Conservation (phyloP, 2,888 invertebrate species). For the Pediacus dermestoides region DNA sequence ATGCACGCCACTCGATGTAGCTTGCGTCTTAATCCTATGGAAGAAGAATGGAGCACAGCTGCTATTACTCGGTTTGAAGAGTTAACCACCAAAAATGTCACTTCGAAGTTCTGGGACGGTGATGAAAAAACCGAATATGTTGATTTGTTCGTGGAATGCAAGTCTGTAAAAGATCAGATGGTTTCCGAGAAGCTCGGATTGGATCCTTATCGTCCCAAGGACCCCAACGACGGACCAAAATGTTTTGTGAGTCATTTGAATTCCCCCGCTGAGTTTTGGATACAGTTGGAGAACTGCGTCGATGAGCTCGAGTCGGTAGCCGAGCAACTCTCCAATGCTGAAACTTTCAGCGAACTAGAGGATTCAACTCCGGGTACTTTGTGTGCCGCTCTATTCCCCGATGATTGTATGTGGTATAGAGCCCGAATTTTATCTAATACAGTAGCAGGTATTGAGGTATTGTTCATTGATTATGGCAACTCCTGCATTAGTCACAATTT, state of each 20-base stretch:
- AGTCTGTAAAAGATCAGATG: conserved; percentile 60
- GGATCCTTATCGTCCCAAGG: neutral
- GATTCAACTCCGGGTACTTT: conserved; percentile 59
- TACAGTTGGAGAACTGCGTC: conserved; percentile 64
- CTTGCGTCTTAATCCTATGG: conserved; percentile 63
- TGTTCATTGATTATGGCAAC: conserved; percentile 70
- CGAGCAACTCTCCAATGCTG: conserved; percentile 53
- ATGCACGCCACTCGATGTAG: conserved; percentile 62
- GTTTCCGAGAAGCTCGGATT: conserved; percentile 59
- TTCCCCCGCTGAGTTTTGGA: conserved; percentile 69
- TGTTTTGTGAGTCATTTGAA: conserved; percentile 67
- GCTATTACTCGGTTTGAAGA: conserved; percentile 56
- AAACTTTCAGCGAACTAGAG: conserved; percentile 52
- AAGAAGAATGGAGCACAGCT: conserved; percentile 63
- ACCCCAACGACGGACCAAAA: conserved; percentile 52
- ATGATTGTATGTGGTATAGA: conserved; percentile 66
- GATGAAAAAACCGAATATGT: conserved; percentile 63
- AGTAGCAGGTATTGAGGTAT: conserved; percentile 56
- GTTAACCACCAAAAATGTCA: conserved; percentile 30
- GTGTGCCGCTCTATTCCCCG: conserved; percentile 64
- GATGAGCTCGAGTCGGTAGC: conserved; percentile 60
- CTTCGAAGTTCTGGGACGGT: conserved; percentile 48
- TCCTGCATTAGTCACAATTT: conserved; percentile 60
- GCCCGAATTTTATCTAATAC: conserved; percentile 58
- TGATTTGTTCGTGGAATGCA: conserved; percentile 59